Base-by-base conservation (phyloP, 1,140 invertebrate species). In the Drosophila mojavensis region DNA sequence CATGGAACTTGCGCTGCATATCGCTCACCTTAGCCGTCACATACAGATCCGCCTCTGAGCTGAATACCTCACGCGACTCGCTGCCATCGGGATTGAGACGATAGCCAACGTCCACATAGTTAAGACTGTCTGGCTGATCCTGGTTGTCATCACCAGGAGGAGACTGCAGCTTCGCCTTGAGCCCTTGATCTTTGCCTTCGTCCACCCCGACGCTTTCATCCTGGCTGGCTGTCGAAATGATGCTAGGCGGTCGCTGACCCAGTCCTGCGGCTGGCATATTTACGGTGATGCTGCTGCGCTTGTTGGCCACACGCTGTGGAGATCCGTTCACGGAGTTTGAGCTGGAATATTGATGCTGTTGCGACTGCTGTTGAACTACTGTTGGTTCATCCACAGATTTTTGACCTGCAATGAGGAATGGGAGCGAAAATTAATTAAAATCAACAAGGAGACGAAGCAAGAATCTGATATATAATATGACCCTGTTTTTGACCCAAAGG, bases 131-230 rank as follows among this genome's bases (percentile, higher is more conserved):
- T 0, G 69, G 79, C 30, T 75, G 73, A 24, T 89, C 66, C 39
- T 63, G 13, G 15, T 0, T 26, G 20, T 6, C 36, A 4, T 56
- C 55, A 10, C 55, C 20, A 89, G 81, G 92, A 89, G 81, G 92
- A 28, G 92, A 94, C 78, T 94, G 84, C 33, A 95, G 89, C 59
- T 94, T 93, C 59, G 94, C 94, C 91, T 94, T 94, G 64, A 95
- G 93, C 0, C 94, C 59, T 93, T 94, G 9, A 7, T 24, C 24
- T 50, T 11, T 13, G 10, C 94, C 94, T 88, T 95, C 95, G 85
- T 95, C 95, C 91, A 95, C 94, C 6, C 94, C 94, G 17, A 94
- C 36, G 2, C 11, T 94, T 91, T 95, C 95, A 83, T 95, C 95
- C 4, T 93, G 93, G 30, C 94, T 94, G 56, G 75, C 55, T 7